Evolutionary conservation across 2,113 vertebrate genomes (phyloP), one percentile per base, ranked within the genome.

Genomic region (Oryctolagus cuniculus): DNA sequence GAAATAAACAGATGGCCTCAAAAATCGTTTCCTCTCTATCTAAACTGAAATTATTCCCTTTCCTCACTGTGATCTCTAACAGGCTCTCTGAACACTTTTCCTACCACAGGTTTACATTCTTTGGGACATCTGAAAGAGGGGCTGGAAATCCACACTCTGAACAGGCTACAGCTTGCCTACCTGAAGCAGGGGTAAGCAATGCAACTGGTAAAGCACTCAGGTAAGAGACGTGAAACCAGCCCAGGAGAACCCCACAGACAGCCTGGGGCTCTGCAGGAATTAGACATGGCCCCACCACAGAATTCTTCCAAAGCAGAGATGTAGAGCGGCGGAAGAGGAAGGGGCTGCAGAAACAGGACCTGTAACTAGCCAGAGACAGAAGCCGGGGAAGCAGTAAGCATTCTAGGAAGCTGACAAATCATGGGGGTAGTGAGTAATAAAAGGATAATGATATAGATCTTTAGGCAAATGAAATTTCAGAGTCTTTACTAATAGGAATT

Each of bases 1-100:
- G 44, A 95, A 93, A 91, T 90, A 92, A 85, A 90, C 75, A 95
- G 38, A 92, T 27, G 31, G 67, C 67, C 64, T 92, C 69, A 87
- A 89, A 12, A 36, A 36, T 92, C 82, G 85, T 96, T 87, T 81
- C 74, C 93, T 93, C 38, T 90, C 72, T 90, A 93, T 90, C 90
- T 64, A 95, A 93, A 92, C 44, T 73, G 85, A 96, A 95, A 85
- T n/a, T 55, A 93, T 61, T 72, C n/a, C n/a, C 58, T 86, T 86
- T 82, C 53, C 80, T 69, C 63, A 89, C 36, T 91, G 16, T 93
- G 53, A 89, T 61, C 78, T 72, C 73, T 31, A 94, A 67, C 38
- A 92, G 79, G 19, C 75, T 85, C 36, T 84, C 36, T 77, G 38
- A 92, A 73, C 25, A 75, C 78, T 83, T 53, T 87, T 51, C 75